Evolutionary conservation across 2,888 invertebrate genomes (phyloP), one percentile per base, ranked within the genome.

Genomic region (Thyatira batis): DNA sequence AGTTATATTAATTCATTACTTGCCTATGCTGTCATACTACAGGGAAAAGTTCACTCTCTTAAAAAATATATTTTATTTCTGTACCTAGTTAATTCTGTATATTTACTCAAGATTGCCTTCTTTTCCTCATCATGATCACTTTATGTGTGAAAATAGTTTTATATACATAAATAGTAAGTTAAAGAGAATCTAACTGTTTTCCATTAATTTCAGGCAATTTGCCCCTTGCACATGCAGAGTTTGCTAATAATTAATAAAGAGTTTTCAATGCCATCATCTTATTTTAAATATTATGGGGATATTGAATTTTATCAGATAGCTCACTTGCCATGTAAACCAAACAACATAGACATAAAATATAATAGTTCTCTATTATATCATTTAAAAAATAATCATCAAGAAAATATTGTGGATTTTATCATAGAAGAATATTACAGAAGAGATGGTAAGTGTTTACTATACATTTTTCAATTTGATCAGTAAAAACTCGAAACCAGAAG

Each of bases 211-310:
- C 82, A 94, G 94, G 80, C 81, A 46, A 77, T 84, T 25, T 94
- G 94, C 75, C 91, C 92, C 11, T 71, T 94, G 45, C 89, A 92
- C 67, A 94, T 94, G 93, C 92, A 94, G 77, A 87, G 92, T 55
- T 78, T 93, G 46, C 86, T 92, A 28, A 71, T 93, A 45, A 73
- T 93, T 45, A 88, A 88, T 63, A 84, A 89, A 65, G 82, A 89
- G 45, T 88, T 93, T 66, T 59, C 76, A 20, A 63, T 78, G 13
- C 79, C 85, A 48, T 80, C 90, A 6, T 84, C 84, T 43, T 79
- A 82, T 27, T 75, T 92, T 43, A 82, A 80, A 63, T 79, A 90
- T 58, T 78, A 85, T 64, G 93, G 89, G 20, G 91, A 93, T 71
- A 66, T 94, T 23, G 65, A 85, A 50, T 71, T 93, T 49, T 78